These are phyloP conservation scores for Columbina picui DNA, from an alignment of 2,113 vertebrate species.

Conservation along the genomic window DNA sequence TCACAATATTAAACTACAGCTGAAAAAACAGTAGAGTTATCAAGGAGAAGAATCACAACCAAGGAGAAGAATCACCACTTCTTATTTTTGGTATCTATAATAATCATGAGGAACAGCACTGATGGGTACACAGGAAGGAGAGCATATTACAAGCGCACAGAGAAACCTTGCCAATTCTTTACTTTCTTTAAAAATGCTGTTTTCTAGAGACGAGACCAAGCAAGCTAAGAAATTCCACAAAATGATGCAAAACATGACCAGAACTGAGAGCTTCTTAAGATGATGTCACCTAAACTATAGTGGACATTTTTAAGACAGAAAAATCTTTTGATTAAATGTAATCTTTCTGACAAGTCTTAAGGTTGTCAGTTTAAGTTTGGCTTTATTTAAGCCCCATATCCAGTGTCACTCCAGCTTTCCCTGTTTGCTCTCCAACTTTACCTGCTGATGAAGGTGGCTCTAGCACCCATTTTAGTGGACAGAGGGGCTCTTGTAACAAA, in stretches of 20 bases:
- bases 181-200: background rate
- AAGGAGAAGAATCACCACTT: background rate
- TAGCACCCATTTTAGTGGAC: background rate
- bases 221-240: background rate
- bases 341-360: background rate
- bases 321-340: background rate
- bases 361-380: background rate
- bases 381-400: background rate
- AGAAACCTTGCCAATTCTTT: background rate
- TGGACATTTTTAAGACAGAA: background rate
- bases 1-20: background rate
- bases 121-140: background rate
- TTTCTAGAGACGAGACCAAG: background rate
- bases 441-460: background rate
- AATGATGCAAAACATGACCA: background rate
- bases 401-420: background rate
- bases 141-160: background rate
- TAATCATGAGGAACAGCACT: background rate
- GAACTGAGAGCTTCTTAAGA: background rate
- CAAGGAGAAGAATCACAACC: background rate
- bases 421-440: background rate
- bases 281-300: background rate
- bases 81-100: background rate
- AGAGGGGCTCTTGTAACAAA: background rate
- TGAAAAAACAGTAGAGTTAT: background rate